Percentiles rank a stretch among this genome's conserved stretches.
Evolutionary conservation across 2,797 vertebrate species (phyloP).

Genomic region (Tympanoctomys barrerae): DNA sequence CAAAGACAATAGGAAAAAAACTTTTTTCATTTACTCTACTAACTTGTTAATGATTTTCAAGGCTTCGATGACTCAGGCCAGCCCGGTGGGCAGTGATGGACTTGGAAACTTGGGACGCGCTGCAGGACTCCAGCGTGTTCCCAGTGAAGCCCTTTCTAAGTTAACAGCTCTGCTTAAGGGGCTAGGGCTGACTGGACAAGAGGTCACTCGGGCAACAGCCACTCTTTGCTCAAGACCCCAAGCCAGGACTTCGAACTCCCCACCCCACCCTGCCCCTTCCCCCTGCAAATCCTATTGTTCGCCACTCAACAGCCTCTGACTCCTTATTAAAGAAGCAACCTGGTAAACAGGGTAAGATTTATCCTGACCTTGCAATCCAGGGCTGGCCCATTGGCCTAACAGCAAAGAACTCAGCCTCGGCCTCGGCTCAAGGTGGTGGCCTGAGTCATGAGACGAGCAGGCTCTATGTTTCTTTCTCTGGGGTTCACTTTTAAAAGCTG

Average conservation of each 20-base stretch:
- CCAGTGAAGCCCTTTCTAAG: background rate
- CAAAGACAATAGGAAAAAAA: conserved; percentile 50
- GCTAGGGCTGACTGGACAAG: background rate
- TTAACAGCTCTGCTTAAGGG: conserved; percentile 26
- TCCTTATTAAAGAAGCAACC: background rate
- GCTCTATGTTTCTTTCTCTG: too few relatives aligned
- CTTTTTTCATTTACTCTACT: conserved; percentile 39
- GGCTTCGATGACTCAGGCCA: conserved; percentile 34
- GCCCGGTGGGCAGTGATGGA: conserved; percentile 59
- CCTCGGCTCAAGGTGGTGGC: background rate
- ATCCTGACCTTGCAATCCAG: background rate
- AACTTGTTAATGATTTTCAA: conserved; percentile 74
- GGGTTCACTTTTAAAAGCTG: background rate
- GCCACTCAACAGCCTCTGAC: background rate
- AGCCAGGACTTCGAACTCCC: background rate
- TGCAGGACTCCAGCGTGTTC: background rate
- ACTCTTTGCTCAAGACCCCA: conserved; percentile 31
- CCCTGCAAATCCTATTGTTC: background rate
- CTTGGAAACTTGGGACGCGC: conserved; percentile 62
- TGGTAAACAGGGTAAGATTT: background rate
- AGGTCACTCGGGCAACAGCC: conserved; percentile 5
- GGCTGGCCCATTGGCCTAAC: background rate
- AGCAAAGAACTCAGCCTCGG: background rate
- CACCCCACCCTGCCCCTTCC: background rate
- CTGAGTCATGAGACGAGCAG: background rate